Base-by-base conservation (phyloP, 2,113 vertebrate species). In the Perca schrenkii region DNA sequence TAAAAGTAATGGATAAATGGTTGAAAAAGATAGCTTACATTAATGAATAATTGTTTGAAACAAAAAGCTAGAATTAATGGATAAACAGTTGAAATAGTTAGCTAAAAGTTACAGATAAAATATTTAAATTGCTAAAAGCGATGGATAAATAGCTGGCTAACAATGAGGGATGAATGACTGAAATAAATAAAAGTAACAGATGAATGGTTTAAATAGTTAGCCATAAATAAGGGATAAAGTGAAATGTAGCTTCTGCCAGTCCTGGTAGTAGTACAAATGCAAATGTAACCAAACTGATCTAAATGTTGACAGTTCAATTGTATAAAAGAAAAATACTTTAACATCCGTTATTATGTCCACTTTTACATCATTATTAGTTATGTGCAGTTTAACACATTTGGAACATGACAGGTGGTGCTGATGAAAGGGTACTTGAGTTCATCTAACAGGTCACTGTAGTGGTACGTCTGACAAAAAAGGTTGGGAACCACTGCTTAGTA, bases 401-500 rank as follows among this genome's bases (percentile, higher is more conserved):
- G 21, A 63, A 31, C 54, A 50, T 22, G 21, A 25, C 4, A 4
- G 14, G 5, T 63, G 25, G 2, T 8, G 21, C 40, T 43, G 10
- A 43, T 25, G 46, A 36, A 13, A 46, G 2, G 11, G n/a, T 28
- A 21, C 40, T 19, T 65, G 8, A 64, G 19, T 72, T 62, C 57
- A 74, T 49, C 22, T 34, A 3, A 61, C 47, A 63, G 47, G 62
- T 43, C 2, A 62, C 25, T 5, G 54, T 52, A 40, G 5, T n/a
- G 47, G 6, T 43, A 43, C 40, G 40, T 43, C 40, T 57, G 28
- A 19, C 16, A 62, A 71, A 46, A 80, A 75, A 52, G 8, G 56
- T 46, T 64, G 22, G 19, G 22, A 74, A 52, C 58, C 60, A 58
- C 14, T 74, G 63, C 49, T 74, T 47, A 28, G 34, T 40, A 25